Evolutionary conservation across 2,888 invertebrate species (phyloP), one percentile per base, ranked within the genome.

Genomic region (Tachina fera): DNA sequence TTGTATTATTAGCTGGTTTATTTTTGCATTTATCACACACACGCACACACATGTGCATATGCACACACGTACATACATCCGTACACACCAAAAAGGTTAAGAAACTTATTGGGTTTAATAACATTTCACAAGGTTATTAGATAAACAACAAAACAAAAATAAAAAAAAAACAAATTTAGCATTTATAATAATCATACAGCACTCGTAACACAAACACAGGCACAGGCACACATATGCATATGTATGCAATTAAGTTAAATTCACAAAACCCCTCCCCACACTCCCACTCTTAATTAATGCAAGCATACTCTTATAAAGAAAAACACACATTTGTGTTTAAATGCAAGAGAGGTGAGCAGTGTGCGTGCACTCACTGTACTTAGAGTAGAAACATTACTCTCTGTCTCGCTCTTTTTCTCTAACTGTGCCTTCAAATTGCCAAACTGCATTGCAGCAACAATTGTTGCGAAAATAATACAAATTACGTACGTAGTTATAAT

Each of bases 21-120:
- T 82, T 76, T 76, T 70, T 41, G 74, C 61, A 75, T 75, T 68
- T 63, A 49, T 51, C 61, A 22, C 72, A 39, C 14, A 49, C 16
- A 41, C 19, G 31, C 31, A 71, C 60, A 71, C 14, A 63, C 56
- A 56, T 16, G 61, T 31, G 41, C 56, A 22, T 16, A 74, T 60
- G 31, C 49, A 70, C 61, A 41, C 31, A 31, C 16, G 41, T 9
- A 41, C 41, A 60, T 14, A 45, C 31, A 14, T 47, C 47, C 60
- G 47, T 41, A 81, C 39, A 82, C 65, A 83, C 65, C 63, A 87
- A 83, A 87, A 90, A 91, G 92, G 92, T 92, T 90, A 92, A 92
- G 89, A 92, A 92, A 92, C 92, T 92, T 92, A 92, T 91, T 91
- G 91, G 91, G 92, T 92, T 92, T 92, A 92, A 92, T 91, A 92